Evolutionary conservation across 2,113 vertebrate genomes (phyloP), one percentile per base, ranked within the genome.

Genomic region (Silurus meridionalis): DNA sequence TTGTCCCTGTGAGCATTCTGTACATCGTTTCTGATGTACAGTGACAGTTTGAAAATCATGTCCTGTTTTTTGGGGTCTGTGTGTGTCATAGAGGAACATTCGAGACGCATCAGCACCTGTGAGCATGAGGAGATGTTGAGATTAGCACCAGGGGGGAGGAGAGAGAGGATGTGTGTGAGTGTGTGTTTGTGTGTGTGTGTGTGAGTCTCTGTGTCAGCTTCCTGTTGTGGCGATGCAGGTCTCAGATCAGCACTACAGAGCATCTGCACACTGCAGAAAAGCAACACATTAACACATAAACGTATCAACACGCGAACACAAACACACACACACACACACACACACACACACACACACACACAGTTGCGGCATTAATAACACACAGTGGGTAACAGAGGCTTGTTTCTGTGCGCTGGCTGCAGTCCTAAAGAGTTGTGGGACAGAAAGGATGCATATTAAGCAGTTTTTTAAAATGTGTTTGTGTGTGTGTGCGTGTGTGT

Each of bases 61-160:
- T 75, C 48, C 72, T 52, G 72, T 75, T 75, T 72, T 75, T 72
- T 75, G 72, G 48, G 72, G 23, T 53, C 0, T 55, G 23, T 77
- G 74, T 77, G 78, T 60, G 57, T 80, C 9, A 23, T 28, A 50
- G 66, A 91, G 83, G 92, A 94, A 93, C 86, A 50, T 88, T 92
- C 86, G 84, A 85, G 88, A 93, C 92, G 60, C 83, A 52, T 83
- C 84, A 91, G 89, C 94, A 95, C 94, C 95, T 95, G 95, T 90
- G 55, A 88, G 88, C 91, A 75, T 89, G 85, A 50, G 5, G 25
- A 87, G 77, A 86, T 52, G 89, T 64, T 89, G 88, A 87, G 82
- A 61, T 80, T 78, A 89, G 89, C 85, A 88, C 25, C 89, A 91
- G 83, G 92, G 93, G 89, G 87, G 87, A 23, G 89, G 92, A 83